Evolutionary conservation across 2,797 vertebrate genomes (phyloP), one percentile per base, ranked within the genome.

Genomic region (Schizopygopsis malacanthus): DNA sequence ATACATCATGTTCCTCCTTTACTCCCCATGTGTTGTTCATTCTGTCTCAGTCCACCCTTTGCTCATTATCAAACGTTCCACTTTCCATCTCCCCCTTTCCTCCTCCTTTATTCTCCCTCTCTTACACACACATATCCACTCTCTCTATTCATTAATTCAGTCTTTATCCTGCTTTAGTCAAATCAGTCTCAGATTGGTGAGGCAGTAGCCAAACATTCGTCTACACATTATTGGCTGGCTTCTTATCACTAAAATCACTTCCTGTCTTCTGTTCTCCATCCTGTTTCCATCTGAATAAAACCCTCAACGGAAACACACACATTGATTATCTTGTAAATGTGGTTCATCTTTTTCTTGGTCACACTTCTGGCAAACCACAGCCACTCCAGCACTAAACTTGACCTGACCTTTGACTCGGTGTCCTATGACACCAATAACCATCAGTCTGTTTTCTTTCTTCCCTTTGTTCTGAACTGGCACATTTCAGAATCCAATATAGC

Each of bases 181-280:
- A 89, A 89, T 84, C 52, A 88, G 73, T 37, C 84, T 77, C n/a
- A 10, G 67, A 76, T 63, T 9, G 22, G 56, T 76, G 79, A 76
- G 76, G 81, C 80, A 78, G 79, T 79, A 84, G 72, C 65, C 67
- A 67, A 43, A 86, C 85, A 86, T 78, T 77, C 5, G 15, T 52
- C 25, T 54, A 54, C 28, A 22, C 4, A 3, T 39, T 56, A 83
- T 22, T 72, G 75, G 65, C 63, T 82, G 56, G n/a, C 65, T 50
- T 73, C 25, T 70, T 88, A 91, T 90, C 89, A 87, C 45, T 65
- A 6, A 75, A 81, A 87, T 86, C 50, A 85, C 79, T 89, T 90
- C 88, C 89, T 89, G 73, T 81, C 80, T 25, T 84, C 76, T 59
- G 82, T 87, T 78, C 79, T 85, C 52, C 70, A 75, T 72, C 41